These are phyloP conservation scores for Brachyptera putata DNA, from an alignment of 2,888 invertebrate genomes.

Conservation along the genomic window DNA sequence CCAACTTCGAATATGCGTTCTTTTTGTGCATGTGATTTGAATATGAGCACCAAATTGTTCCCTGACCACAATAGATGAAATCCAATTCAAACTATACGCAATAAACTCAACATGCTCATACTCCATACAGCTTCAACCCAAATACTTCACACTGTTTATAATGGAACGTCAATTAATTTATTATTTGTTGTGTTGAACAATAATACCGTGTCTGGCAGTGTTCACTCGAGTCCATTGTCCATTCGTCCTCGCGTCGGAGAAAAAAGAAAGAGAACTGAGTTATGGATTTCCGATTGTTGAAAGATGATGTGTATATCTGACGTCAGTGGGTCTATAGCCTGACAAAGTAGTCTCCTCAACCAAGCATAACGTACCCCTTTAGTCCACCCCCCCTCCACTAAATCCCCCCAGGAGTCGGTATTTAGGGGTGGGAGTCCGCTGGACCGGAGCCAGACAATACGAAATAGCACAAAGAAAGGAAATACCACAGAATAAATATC, in stretches of 20 bases:
- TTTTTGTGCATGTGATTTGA: no score
- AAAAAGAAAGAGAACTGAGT: slow-evolving; percentile 20
- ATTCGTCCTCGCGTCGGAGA: neutral
- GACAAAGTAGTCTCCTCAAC: slow-evolving; percentile 16
- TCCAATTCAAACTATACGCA: no score
- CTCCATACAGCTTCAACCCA: no score
- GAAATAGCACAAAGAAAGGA: slow-evolving; percentile 14
- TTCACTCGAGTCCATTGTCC: slow-evolving; percentile 19
- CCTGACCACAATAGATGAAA: no score
- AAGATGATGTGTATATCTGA: slow-evolving; percentile 18
- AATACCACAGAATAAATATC: slow-evolving; percentile 22
- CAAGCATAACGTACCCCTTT: neutral
- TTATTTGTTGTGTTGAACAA: slow-evolving; percentile 8
- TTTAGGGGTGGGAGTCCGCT: neutral
- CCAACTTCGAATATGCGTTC: no score
- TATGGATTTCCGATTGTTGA: slow-evolving; percentile 23
- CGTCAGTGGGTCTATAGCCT: neutral
- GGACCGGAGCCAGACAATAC: slow-evolving; percentile 9
- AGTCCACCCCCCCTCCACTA: neutral
- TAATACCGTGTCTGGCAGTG: slow-evolving; percentile 5
- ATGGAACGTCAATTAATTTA: slow-evolving; percentile 1
- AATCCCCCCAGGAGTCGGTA: neutral
- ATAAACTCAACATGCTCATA: no score
- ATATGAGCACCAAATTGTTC: no score
- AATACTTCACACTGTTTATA: no score